Base-by-base conservation (phyloP, 2,888 invertebrate species). In the Euplexia lucipara region DNA sequence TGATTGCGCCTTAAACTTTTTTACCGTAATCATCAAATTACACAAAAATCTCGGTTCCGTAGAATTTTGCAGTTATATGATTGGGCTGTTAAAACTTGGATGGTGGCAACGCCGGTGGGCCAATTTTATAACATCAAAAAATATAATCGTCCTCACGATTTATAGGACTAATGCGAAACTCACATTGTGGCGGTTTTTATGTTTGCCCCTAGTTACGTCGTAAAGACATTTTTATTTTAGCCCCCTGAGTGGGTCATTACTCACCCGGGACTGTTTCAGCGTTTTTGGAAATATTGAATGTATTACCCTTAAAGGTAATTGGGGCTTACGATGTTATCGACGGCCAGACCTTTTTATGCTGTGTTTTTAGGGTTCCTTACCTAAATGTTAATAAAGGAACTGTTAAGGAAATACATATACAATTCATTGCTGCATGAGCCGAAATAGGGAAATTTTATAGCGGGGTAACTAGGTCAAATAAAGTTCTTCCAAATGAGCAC, bases 181-280 rank as follows among this genome's bases (percentile, higher is more conserved):
- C 78, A 70, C 78, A 81, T 82, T 80, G 65, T 70, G 70, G 63
- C 52, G 62, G 65, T 81, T 73, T n/a, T 81, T 80, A 78, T 80
- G 72, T 75, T 65, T 64, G 67, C 67, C 61, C 78, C 64, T 81
- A 81, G 78, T 81, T 81, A 76, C 60, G 49, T 81, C 81, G 72
- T 82, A 79, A 82, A 83, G 81, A 79, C 67, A 74, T 81, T 80
- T 81, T 82, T 79, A 77, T 70, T 82, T 78, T 75, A 62, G 64
- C 70, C 61, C 66, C 64, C 69, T 70, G 70, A 81, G 78, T 79
- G 75, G 69, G 69, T 56, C 81, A 81, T 82, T 79, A 82, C 67
- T 83, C 82, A 73, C 59, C 14, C 48, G 58, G 66, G 56, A 77
- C 79, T 79, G 73, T 79, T 77, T 79, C 81, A 81, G 83, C 81